phyloP scores from a whole-genome alignment of 2,113 vertebrate species.

The Gallinago media region DNA sequence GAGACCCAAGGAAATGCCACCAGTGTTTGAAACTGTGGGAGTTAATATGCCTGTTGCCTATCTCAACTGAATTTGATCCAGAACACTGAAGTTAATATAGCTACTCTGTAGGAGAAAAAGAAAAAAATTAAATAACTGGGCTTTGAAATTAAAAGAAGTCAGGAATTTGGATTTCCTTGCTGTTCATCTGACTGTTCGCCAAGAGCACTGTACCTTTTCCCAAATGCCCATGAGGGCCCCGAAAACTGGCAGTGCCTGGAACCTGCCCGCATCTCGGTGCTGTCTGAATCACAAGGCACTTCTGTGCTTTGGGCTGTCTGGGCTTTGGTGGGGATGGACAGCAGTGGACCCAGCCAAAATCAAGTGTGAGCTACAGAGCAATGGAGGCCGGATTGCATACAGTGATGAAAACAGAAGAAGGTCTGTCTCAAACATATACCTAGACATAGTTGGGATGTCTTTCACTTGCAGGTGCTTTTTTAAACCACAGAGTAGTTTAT shows the following conservation, averaged over 20 bases:
- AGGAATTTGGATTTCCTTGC: not conserved
- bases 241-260: not conserved
- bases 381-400: not conserved
- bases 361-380: not conserved
- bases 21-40: not conserved
- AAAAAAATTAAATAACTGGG: not conserved
- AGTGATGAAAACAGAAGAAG: not conserved
- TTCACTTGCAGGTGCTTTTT: not conserved
- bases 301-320: not conserved
- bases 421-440: not conserved
- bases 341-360: not conserved
- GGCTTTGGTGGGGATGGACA: not conserved
- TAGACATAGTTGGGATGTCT: not conserved
- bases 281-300: not conserved
- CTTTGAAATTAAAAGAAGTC: not conserved
- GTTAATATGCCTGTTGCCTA: not conserved
- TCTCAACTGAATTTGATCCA: not conserved
- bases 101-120: accelerated
- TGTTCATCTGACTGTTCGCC: not conserved
- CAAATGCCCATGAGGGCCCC: accelerated
- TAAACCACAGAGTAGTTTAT: not conserved
- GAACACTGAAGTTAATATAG: not conserved
- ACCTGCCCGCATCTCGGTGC: not conserved
- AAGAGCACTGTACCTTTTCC: not conserved
- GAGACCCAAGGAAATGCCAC: not conserved